A percentile compares a stretch with the other conserved stretches of the same genome.
Evolutionary conservation across 2,888 invertebrate species (phyloP).

Genomic region (Lithodes maja): DNA sequence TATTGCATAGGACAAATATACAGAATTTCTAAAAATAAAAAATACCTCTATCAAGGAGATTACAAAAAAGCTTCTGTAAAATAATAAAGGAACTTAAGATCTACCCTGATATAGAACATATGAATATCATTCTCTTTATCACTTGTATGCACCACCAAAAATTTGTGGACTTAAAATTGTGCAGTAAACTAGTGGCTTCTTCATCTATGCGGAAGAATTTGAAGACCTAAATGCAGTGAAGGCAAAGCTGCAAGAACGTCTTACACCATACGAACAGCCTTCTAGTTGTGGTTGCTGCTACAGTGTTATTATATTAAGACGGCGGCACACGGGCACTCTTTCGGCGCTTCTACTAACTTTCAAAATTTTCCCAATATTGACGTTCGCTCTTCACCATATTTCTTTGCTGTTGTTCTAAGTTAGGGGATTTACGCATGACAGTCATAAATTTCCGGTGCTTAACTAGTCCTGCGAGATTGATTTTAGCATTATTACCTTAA

Average conservation of each 20-base stretch:
- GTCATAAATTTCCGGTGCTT: too few relatives aligned
- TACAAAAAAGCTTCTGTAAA: slow-evolving; percentile 61
- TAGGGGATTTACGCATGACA: too few relatives aligned
- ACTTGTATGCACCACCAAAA: slow-evolving; percentile 65
- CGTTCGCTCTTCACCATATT: too few relatives aligned
- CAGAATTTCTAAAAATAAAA: slow-evolving; percentile 66
- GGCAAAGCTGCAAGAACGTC: slow-evolving; percentile 54
- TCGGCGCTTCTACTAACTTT: too few relatives aligned
- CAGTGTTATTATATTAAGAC: not conserved
- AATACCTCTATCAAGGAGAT: slow-evolving; percentile 67
- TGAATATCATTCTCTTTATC: slow-evolving; percentile 67
- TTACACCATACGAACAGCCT: slow-evolving; percentile 31
- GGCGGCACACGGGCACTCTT: too few relatives aligned
- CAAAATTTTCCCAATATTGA: too few relatives aligned
- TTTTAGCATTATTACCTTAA: too few relatives aligned
- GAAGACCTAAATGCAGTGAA: slow-evolving; percentile 57
- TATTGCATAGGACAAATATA: slow-evolving; percentile 70
- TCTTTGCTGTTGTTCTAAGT: too few relatives aligned
- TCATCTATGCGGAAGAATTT: slow-evolving; percentile 53
- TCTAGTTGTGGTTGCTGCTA: slow-evolving; percentile 41
- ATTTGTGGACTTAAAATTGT: slow-evolving; percentile 61
- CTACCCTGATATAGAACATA: slow-evolving; percentile 70
- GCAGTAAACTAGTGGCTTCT: slow-evolving; percentile 48
- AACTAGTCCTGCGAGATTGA: too few relatives aligned
- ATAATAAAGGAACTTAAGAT: slow-evolving; percentile 69